Base-by-base conservation (phyloP, 1,140 invertebrate species). In the Meloidogyne exigua region DNA sequence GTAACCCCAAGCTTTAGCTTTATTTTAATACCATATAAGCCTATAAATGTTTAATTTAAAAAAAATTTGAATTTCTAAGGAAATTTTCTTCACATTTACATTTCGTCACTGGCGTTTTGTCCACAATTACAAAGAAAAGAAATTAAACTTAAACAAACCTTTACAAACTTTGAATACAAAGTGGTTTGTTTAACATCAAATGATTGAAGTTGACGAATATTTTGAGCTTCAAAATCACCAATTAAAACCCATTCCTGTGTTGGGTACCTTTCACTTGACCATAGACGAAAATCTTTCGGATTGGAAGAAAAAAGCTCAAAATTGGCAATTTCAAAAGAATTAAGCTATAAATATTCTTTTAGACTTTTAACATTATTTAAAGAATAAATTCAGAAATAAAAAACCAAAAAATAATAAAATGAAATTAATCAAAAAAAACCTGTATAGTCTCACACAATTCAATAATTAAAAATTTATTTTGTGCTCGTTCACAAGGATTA, bases 291-390 rank as follows among this genome's bases (percentile, higher is more conserved):
- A 75, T 95, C 93, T 88, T 93, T 93, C 5, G 95, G 95, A 18
- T 93, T 93, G 0, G 96, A 98, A 18, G 96, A 98, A 89, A 98
- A 99, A 23, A 99, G 89, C 89, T 99, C 97, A 87, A 96, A 95
- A 88, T 98, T 99, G 13, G 95, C 96, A 72, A 99, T 89, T 83
- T 98, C 95, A 77, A 98, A 92, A 88, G 89, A 83, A 65, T 88
- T 88, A 69, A 88, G 68, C 81, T 79, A 72, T 78, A 82, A 32
- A 44, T 13, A 49, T 15, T 13, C 4, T 74, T 75, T 13, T 1
- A 25, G 23, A 71, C 9, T 72, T 64, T 15, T 75, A 65, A 21
- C 12, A n/a, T n/a, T n/a, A n/a, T n/a, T n/a, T n/a, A n/a, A n/a
- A n/a, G n/a, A n/a, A n/a, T n/a, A n/a, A n/a, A n/a, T n/a, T 73